Evolutionary conservation across 2,888 invertebrate species (phyloP), one percentile per base, ranked within the genome.

Genomic region (Cantharis rustica): DNA sequence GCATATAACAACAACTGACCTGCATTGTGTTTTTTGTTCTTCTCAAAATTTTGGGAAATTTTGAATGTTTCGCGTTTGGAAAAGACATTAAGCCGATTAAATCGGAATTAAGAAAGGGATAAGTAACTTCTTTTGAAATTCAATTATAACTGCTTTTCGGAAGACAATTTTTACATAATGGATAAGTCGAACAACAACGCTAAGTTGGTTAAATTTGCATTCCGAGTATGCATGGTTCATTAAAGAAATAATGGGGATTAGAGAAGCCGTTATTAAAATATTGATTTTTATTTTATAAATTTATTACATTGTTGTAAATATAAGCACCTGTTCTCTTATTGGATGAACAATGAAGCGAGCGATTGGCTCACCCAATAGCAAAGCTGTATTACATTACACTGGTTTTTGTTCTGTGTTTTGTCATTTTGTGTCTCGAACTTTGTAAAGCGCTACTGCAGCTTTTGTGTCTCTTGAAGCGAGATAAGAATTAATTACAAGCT

Each of bases 401-500:
- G 79, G 79, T 86, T 87, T 87, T 88, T 88, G 87, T 88, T 85
- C 86, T 83, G 85, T 86, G 87, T 87, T 87, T 87, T 87, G 87
- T 87, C 87, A 87, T 87, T 87, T 87, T 87, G 87, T 87, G 86
- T 87, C 87, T 86, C 84, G 86, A 87, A 87, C 86, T 87, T 87
- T 86, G 86, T 86, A 85, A 85, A 85, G 86, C 84, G 84, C 84
- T 84, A 84, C 86, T 86, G 85, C 85, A 76, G 80, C 85, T 84
- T 86, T 88, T 88, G 88, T 88, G 84, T 82, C 86, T 88, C 85
- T 84, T 86, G 86, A 84, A 87, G 88, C 87, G 87, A 87, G 89
- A 89, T 89, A 89, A 89, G 89, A 89, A 89, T 89, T 89, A 89
- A 89, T 89, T 89, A 89, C 88, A 85, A 88, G 86, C 87, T 86